Evolutionary conservation across 2,888 invertebrate species (phyloP).

Genomic region (Adelognathus sp.): DNA sequence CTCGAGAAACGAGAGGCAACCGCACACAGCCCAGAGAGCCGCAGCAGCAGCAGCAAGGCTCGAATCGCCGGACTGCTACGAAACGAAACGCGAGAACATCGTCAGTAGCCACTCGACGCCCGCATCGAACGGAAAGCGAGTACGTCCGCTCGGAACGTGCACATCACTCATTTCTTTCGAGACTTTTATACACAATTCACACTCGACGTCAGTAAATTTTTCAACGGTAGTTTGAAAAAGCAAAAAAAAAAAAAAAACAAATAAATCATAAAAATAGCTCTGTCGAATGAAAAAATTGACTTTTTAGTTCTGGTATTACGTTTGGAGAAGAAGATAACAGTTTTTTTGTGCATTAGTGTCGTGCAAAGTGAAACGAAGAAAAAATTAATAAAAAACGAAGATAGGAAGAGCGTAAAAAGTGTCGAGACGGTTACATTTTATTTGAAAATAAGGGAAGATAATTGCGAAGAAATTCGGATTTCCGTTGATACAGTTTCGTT

Average conservation of each 20-base stretch:
- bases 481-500: background rate
- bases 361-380: too few species aligned
- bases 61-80: constrained; percentile 53
- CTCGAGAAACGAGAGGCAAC: constrained; percentile 51
- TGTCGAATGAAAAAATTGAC: too few species aligned
- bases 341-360: too few species aligned
- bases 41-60: constrained; percentile 59
- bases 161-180: constrained; percentile 31
- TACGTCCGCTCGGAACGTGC: constrained; percentile 60
- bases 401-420: too few species aligned
- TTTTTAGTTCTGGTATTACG: too few species aligned
- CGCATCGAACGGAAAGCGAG: constrained; percentile 72
- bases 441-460: background rate
- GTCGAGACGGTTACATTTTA: too few species aligned
- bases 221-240: too few species aligned
- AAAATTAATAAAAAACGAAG: too few species aligned
- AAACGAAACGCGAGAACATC: constrained; percentile 57
- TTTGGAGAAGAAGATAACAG: too few species aligned
- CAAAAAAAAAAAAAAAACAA: background rate
- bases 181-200: background rate
- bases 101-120: constrained; percentile 80
- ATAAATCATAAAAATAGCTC: too few species aligned
- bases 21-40: constrained; percentile 69
- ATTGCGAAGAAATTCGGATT: background rate
- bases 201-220: too few species aligned